Percentiles rank a stretch among this genome's conserved stretches.
These are phyloP conservation scores for Galaxea fascicularis DNA, from an alignment of 92 coral and sea anemone species.

Conservation along the genomic window DNA sequence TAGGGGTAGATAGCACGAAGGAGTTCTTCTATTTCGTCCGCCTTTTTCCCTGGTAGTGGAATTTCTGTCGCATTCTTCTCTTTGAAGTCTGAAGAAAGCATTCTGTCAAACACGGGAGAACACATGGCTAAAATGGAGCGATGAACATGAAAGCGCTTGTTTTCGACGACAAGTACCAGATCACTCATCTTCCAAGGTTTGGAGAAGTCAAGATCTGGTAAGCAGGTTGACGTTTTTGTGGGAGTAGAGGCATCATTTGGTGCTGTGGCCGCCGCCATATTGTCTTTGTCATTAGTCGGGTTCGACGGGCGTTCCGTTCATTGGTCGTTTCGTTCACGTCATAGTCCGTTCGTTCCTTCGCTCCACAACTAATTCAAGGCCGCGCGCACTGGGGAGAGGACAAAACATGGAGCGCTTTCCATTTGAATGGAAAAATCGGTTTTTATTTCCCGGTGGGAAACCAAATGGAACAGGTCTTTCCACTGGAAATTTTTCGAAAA, in stretches of 20 bases:
- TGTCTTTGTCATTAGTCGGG: neutral
- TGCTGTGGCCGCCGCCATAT: constrained; percentile 23
- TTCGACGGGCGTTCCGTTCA: too few species aligned
- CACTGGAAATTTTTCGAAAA: too few species aligned
- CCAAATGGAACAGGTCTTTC: too few species aligned
- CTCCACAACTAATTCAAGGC: too few species aligned
- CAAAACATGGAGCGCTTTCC: too few species aligned
- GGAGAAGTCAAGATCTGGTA: constrained; percentile 56
- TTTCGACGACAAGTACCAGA: constrained; percentile 49
- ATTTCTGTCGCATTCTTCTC: constrained; percentile 54
- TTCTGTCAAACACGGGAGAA: constrained; percentile 61
- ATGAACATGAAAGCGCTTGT: constrained; percentile 53
- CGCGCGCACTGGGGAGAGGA: too few species aligned
- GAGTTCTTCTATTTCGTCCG: constrained; percentile 56
- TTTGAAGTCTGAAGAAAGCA: constrained; percentile 54
- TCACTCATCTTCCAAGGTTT: constrained; percentile 63
- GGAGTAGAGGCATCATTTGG: neutral
- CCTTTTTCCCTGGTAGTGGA: constrained; percentile 56
- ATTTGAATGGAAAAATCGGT: too few species aligned
- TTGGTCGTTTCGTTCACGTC: too few species aligned
- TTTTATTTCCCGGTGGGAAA: too few species aligned
- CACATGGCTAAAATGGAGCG: constrained; percentile 55
- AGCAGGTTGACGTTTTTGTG: constrained; percentile 15
- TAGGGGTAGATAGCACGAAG: constrained; percentile 54
- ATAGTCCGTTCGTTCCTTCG: too few species aligned